phyloP scores from a whole-genome alignment of 2,797 vertebrate species.

The Cirrhinus molitorella region DNA sequence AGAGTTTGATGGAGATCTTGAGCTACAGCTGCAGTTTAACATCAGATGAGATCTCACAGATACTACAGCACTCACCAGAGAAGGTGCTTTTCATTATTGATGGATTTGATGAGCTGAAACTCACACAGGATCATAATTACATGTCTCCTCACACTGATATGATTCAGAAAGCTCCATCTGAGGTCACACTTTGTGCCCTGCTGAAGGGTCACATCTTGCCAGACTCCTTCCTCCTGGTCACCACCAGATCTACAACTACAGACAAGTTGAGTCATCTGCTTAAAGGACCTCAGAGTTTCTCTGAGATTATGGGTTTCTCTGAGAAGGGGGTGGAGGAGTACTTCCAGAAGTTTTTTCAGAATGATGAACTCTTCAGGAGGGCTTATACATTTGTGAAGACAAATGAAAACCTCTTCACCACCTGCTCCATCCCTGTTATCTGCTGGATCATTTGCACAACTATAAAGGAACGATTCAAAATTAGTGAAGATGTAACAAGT shows the following conservation, averaged over 20 bases:
- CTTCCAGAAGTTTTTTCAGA: constrained; percentile 38
- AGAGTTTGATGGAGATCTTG: constrained; percentile 39
- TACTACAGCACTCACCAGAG: constrained; percentile 5
- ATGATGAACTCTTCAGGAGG: background rate
- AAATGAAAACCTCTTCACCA: constrained; percentile 25
- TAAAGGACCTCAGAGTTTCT: constrained; percentile 44
- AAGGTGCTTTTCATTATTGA: constrained; percentile 47
- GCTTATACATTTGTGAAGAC: background rate
- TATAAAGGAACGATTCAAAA: background rate
- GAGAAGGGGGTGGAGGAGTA: constrained; percentile 33
- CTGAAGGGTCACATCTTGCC: constrained; percentile 28
- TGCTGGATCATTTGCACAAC: constrained; percentile 55
- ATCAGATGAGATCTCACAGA: constrained; percentile 26
- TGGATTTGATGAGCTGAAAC: constrained; percentile 51
- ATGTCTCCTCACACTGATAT: background rate
- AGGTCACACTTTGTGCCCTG: constrained; percentile 24
- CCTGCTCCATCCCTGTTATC: constrained; percentile 47
- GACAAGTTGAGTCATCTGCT: constrained; percentile 10
- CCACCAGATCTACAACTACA: constrained; percentile 40
- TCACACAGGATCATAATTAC: background rate
- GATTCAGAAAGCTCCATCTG: background rate
- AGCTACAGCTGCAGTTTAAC: constrained; percentile 30
- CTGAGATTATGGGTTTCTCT: constrained; percentile 49
- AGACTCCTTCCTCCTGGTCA: constrained; percentile 41
- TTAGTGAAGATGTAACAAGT: background rate